phyloP scores from a whole-genome alignment of 2,888 invertebrate species.

The Rhamnusium bicolor region DNA sequence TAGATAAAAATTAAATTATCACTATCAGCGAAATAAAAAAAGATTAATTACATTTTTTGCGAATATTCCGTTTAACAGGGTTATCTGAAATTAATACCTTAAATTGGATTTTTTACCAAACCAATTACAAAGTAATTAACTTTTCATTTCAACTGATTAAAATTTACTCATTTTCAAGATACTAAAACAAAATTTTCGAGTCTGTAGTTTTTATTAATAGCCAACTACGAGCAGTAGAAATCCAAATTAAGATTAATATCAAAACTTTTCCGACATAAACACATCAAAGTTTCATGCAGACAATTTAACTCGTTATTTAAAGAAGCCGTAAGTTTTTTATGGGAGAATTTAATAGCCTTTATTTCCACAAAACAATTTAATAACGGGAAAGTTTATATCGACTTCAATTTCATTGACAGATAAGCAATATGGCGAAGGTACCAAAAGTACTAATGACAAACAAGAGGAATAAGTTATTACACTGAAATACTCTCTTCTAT shows the following conservation, averaged over 20 bases:
- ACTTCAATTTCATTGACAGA: too few relatives aligned
- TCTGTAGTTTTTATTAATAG: neutral
- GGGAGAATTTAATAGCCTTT: neutral
- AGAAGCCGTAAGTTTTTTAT: neutral
- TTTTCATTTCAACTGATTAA: neutral
- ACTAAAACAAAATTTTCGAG: neutral
- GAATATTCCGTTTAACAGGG: too few relatives aligned
- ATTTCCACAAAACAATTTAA: neutral
- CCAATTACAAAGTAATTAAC: neutral
- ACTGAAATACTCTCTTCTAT: too few relatives aligned
- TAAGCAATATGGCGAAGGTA: too few relatives aligned
- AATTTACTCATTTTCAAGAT: neutral
- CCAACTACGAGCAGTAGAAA: neutral
- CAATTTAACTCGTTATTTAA: neutral
- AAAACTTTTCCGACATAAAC: neutral
- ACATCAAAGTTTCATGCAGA: neutral
- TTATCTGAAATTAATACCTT: neutral
- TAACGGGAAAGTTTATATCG: too few relatives aligned
- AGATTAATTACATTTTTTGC: neutral
- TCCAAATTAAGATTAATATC: neutral
- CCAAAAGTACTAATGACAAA: too few relatives aligned
- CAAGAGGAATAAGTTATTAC: too few relatives aligned
- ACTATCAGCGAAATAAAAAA: neutral
- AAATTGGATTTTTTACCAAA: neutral
- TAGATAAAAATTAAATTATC: neutral